phyloP scores from a whole-genome alignment of 2,888 invertebrate genomes.

The Sepioteuthis lessoniana region DNA sequence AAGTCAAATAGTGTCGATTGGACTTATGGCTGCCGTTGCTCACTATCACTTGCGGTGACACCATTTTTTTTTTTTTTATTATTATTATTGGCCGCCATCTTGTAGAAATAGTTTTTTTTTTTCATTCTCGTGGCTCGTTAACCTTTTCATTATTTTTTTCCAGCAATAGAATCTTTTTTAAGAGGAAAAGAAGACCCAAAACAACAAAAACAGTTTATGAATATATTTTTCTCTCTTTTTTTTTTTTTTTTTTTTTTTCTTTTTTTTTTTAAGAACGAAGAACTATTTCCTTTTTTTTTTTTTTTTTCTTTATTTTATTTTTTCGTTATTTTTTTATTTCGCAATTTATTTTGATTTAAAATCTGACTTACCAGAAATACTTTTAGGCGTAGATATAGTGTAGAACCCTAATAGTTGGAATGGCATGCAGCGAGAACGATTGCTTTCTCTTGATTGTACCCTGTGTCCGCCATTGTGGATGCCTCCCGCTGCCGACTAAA shows the following conservation, averaged over 20 bases:
- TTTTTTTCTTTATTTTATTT: background rate
- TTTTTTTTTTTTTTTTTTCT: background rate
- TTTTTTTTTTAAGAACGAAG: background rate
- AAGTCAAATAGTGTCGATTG: background rate
- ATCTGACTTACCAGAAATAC: constrained; percentile 44
- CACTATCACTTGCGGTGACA: background rate
- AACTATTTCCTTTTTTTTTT: background rate
- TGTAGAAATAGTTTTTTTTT: background rate
- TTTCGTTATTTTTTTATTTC: constrained; percentile 36
- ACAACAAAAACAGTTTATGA: background rate
- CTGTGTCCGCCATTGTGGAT: constrained; percentile 37
- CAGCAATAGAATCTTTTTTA: background rate
- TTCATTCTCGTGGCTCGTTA: background rate
- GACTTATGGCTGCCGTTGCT: background rate
- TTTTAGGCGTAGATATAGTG: constrained; percentile 23
- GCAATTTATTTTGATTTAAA: constrained; percentile 47
- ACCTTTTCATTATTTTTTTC: background rate
- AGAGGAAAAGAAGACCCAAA: background rate
- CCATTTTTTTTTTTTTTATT: background rate
- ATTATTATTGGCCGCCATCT: background rate
- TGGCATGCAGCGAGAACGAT: constrained; percentile 37
- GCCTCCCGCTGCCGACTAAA: constrained; percentile 44
- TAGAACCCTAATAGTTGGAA: constrained; percentile 36
- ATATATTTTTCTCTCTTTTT: background rate
- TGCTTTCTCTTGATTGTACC: constrained; percentile 12